phyloP scores from a whole-genome alignment of 2,888 invertebrate genomes.

The Ormyrus pomaceus region DNA sequence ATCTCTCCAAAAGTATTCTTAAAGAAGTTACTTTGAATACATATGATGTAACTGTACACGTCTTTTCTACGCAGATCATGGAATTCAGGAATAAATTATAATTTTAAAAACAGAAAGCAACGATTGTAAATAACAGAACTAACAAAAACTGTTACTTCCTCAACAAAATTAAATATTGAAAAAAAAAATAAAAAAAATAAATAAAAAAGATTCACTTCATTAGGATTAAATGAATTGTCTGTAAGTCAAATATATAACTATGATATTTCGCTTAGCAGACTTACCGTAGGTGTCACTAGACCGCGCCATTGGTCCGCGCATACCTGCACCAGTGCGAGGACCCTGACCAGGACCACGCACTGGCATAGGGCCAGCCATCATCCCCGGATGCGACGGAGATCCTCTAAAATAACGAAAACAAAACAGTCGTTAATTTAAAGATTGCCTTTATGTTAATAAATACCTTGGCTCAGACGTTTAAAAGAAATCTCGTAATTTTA shows the following conservation, averaged over 20 bases:
- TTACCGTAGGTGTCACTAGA: conserved; percentile 89
- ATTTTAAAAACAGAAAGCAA: conserved; percentile 30
- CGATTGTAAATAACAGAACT: conserved; percentile 4
- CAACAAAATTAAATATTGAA: conserved; percentile 18
- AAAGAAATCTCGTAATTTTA: background rate
- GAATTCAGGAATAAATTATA: conserved; percentile 41
- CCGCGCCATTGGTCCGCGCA: conserved; percentile 86
- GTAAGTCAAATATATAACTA: too few species aligned
- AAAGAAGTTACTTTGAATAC: too few species aligned
- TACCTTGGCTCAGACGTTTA: conserved; percentile 4
- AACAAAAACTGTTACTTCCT: background rate
- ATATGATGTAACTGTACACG: too few species aligned
- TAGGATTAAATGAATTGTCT: too few species aligned
- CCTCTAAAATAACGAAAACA: conserved; percentile 75
- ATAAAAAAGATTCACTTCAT: conserved; percentile 30
- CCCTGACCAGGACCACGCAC: conserved; percentile 79
- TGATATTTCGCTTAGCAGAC: conserved; percentile 72
- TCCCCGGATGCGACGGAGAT: conserved; percentile 85
- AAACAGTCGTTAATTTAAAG: background rate
- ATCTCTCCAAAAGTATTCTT: too few species aligned
- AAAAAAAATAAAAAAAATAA: conserved; percentile 43
- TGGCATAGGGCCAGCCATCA: conserved; percentile 84
- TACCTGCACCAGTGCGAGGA: conserved; percentile 77
- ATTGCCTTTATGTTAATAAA: background rate
- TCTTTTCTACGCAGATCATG: conserved; percentile 22